These are phyloP conservation scores for Synanthedon formicaeformis DNA, from an alignment of 2,888 invertebrate species.

Conservation along the genomic window DNA sequence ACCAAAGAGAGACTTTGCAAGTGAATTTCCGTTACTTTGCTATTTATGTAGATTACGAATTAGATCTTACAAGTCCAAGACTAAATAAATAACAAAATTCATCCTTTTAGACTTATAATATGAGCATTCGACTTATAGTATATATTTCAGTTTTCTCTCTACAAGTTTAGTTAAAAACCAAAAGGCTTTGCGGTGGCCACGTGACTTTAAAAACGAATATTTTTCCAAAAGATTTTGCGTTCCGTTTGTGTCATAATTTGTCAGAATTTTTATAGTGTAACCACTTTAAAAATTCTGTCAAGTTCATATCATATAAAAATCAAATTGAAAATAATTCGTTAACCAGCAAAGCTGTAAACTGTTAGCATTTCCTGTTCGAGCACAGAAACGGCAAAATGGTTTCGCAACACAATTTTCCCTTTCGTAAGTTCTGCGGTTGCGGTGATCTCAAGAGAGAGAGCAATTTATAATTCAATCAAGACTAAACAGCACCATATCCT, in stretches of 20 bases:
- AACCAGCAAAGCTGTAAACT: conserved; percentile 29
- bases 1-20: conserved; percentile 3
- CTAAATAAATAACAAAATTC: too few relatives aligned
- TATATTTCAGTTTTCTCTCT: too few relatives aligned
- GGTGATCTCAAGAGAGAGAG: not conserved
- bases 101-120: too few relatives aligned
- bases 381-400: conserved; percentile 45
- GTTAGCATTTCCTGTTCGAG: conserved; percentile 34
- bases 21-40: conserved; percentile 9
- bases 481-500: not conserved
- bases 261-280: too few relatives aligned
- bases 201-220: too few relatives aligned
- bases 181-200: too few relatives aligned
- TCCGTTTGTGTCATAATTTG: too few relatives aligned
- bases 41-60: too few relatives aligned
- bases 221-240: too few relatives aligned
- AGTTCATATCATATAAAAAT: not conserved
- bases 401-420: conserved; percentile 61
- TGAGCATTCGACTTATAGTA: too few relatives aligned
- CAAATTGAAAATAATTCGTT: not conserved
- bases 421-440: conserved; percentile 30
- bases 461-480: not conserved
- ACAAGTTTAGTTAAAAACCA: too few relatives aligned
- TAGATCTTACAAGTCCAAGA: too few relatives aligned
- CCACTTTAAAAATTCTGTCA: not conserved